Percentiles rank a stretch among this genome's conserved stretches.
Evolutionary conservation across 2,113 vertebrate species (phyloP).

Genomic region (cat (Felis catus)): DNA sequence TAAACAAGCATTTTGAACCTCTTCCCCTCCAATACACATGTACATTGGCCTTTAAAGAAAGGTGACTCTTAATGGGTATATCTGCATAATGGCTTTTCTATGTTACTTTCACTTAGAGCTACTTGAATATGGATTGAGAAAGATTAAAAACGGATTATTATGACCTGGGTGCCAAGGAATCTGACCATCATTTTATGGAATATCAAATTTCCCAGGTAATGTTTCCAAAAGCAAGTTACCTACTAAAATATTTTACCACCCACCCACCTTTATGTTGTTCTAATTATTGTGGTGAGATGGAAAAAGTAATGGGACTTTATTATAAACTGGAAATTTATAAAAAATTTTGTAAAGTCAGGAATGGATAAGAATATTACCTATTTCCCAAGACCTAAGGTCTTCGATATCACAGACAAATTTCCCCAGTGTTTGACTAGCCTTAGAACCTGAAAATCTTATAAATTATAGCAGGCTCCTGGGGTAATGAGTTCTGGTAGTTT

Average conservation of each 20-base stretch:
- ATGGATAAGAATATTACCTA: not conserved
- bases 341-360: not conserved
- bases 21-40: not conserved
- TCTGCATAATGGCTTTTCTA: slow-evolving; percentile 54
- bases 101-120: slow-evolving; percentile 46
- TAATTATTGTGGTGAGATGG: not conserved
- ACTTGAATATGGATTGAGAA: slow-evolving; percentile 50
- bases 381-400: not conserved
- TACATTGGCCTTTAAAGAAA: slow-evolving; percentile 39
- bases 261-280: not conserved
- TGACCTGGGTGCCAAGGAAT: not conserved
- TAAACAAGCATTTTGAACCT: not conserved
- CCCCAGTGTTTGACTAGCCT: not conserved
- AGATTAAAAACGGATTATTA: not conserved
- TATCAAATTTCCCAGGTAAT: not conserved
- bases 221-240: not conserved
- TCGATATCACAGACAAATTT: not conserved
- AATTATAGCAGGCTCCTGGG: not conserved
- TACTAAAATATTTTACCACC: not conserved
- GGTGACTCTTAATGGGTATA: slow-evolving; percentile 34
- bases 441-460: not conserved
- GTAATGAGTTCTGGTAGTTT: not conserved
- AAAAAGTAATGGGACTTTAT: not conserved
- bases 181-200: not conserved
- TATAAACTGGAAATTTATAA: not conserved